These are phyloP conservation scores for Blastobasis adustella DNA, from an alignment of 2,888 invertebrate genomes.

Conservation along the genomic window DNA sequence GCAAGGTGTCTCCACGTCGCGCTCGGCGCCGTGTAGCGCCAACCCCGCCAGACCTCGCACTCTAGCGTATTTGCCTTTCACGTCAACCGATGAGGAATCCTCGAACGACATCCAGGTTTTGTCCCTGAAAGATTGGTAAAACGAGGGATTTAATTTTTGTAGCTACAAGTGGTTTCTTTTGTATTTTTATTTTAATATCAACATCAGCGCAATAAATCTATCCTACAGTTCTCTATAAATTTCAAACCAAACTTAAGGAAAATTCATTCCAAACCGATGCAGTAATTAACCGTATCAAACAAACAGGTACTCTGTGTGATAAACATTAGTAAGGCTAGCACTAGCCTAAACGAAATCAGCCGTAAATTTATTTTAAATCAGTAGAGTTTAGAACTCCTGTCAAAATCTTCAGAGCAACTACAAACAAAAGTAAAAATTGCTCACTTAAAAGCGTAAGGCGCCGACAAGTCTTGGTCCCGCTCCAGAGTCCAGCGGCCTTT, in stretches of 20 bases:
- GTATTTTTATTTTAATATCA: too few species aligned
- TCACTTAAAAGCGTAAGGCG: slow-evolving; percentile 83
- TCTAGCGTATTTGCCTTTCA: slow-evolving; percentile 84
- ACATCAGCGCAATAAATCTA: too few species aligned
- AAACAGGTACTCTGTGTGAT: too few species aligned
- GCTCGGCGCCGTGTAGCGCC: slow-evolving; percentile 74
- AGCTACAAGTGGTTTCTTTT: too few species aligned
- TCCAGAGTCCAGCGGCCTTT: slow-evolving; percentile 82
- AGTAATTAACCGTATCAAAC: too few species aligned
- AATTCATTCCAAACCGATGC: too few species aligned
- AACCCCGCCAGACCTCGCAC: slow-evolving; percentile 82
- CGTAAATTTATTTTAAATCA: too few species aligned
- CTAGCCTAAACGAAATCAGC: too few species aligned
- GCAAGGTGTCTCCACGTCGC: slow-evolving; percentile 72
- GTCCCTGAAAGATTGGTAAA: slow-evolving; percentile 53
- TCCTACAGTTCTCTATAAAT: too few species aligned
- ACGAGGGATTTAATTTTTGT: too few species aligned
- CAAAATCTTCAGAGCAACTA: background rate
- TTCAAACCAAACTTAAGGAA: too few species aligned
- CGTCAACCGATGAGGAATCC: slow-evolving; percentile 81
- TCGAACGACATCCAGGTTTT: slow-evolving; percentile 85
- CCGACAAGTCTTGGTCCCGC: slow-evolving; percentile 85
- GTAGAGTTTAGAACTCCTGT: background rate
- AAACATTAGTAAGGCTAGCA: too few species aligned
- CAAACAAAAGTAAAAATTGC: slow-evolving; percentile 14